Conservation (phyloP, 1,140 invertebrate species). For the Pissodes strobi region DNA sequence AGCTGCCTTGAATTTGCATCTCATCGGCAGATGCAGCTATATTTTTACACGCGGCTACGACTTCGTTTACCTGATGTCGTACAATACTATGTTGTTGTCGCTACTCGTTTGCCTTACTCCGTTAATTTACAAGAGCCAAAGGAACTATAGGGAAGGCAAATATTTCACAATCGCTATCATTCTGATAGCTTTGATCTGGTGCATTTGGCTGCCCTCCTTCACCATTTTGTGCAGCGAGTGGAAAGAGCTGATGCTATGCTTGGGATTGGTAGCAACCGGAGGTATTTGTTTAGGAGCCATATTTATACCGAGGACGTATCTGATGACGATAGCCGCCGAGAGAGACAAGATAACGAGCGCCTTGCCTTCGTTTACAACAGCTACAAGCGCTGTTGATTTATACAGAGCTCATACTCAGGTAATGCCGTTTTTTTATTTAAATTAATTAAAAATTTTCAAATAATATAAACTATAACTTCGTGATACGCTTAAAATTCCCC, state of each 20-base stretch:
- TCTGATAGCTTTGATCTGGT: slow-evolving; percentile 58
- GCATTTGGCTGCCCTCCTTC: slow-evolving; percentile 60
- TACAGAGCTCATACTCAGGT: slow-evolving; percentile 50
- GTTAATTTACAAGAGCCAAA: slow-evolving; percentile 61
- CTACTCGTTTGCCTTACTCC: slow-evolving; percentile 60
- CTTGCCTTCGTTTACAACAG: slow-evolving; percentile 54
- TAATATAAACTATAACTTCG: too few species aligned
- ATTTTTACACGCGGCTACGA: slow-evolving; percentile 53
- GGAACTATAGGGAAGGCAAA: slow-evolving; percentile 67
- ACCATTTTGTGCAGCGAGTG: slow-evolving; percentile 58
- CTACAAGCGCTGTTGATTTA: slow-evolving; percentile 49
- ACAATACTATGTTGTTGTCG: slow-evolving; percentile 61
- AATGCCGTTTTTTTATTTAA: too few species aligned
- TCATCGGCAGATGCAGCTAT: slow-evolving; percentile 56
- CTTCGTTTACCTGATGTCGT: slow-evolving; percentile 58
- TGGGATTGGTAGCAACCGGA: slow-evolving; percentile 62
- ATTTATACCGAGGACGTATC: slow-evolving; percentile 65
- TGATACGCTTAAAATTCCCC: too few species aligned
- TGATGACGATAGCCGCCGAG: slow-evolving; percentile 63
- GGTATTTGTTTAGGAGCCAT: slow-evolving; percentile 61
- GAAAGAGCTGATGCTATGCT: slow-evolving; percentile 62
- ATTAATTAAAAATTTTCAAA: too few species aligned
- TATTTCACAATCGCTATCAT: slow-evolving; percentile 59
- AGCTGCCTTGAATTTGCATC: slow-evolving; percentile 58
- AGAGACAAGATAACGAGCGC: slow-evolving; percentile 59